phyloP scores from a whole-genome alignment of 2,888 invertebrate genomes.

The Lottia scabra region DNA sequence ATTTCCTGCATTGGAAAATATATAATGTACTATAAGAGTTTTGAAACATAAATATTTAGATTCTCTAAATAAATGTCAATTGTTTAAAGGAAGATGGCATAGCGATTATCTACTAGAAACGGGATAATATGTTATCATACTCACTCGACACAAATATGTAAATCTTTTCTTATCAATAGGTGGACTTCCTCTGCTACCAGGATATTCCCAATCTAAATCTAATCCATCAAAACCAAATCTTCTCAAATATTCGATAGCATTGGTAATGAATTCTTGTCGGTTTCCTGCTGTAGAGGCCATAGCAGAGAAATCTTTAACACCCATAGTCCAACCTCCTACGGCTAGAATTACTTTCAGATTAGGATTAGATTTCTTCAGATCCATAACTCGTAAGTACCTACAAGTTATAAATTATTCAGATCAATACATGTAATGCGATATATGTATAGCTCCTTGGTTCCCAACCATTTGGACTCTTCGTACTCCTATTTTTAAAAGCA shows the following conservation, averaged over 20 bases:
- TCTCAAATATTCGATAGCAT: conserved; percentile 34
- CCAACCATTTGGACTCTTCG: no score
- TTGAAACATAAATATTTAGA: no score
- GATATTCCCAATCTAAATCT: conserved; percentile 95
- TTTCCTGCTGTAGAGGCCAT: conserved; percentile 14
- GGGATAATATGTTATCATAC: no score
- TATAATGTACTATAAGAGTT: no score
- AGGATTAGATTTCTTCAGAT: conserved; percentile 27
- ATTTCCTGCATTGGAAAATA: conserved; percentile 40
- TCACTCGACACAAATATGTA: conserved; percentile 21
- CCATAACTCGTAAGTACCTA: conserved; percentile 19
- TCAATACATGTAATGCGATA: no score
- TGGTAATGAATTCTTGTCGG: conserved; percentile 16
- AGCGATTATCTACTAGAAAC: no score
- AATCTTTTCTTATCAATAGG: conserved; percentile 54
- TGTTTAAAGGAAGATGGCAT: no score
- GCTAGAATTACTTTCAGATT: conserved; percentile 86
- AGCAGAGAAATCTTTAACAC: conserved; percentile 73
- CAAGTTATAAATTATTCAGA: neutral
- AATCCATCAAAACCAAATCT: conserved; percentile 82
- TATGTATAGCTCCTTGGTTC: no score
- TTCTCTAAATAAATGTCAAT: no score
- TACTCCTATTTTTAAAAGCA: no score
- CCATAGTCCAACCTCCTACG: conserved; percentile 94
- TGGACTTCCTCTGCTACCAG: conserved; percentile 69